Evolutionary conservation across 2,113 vertebrate genomes (phyloP).

Genomic region (Cyrtonyx montezumae): DNA sequence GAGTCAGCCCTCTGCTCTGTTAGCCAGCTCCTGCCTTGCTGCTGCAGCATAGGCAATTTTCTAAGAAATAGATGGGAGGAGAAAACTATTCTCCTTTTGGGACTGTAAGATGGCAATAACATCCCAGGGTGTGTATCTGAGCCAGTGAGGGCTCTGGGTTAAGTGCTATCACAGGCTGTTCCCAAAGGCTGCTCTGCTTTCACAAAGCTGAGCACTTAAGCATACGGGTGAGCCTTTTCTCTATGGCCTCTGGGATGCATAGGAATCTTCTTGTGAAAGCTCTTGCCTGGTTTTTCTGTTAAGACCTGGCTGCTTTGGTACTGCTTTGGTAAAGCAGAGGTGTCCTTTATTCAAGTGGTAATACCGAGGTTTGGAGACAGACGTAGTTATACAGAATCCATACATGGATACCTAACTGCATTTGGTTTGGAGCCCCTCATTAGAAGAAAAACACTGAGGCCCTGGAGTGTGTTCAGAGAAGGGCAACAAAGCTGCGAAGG

Average conservation of each 20-base stretch:
- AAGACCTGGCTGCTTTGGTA: neutral
- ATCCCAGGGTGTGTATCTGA: neutral
- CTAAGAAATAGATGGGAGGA: neutral
- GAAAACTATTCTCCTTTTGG: neutral
- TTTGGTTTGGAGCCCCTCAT: no score
- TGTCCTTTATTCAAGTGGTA: neutral
- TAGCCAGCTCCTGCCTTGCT: neutral
- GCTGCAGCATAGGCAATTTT: neutral
- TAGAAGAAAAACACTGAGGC: no score
- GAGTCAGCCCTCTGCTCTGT: neutral
- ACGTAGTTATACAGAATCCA: accelerated
- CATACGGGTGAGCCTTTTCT: neutral
- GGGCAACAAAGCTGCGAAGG: no score
- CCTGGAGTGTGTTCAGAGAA: no score
- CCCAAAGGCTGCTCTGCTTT: neutral
- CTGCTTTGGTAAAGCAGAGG: neutral
- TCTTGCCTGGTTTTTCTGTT: accelerated
- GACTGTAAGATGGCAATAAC: neutral
- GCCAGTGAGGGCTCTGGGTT: neutral
- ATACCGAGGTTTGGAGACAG: neutral
- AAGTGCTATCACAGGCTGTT: neutral
- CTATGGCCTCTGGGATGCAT: neutral
- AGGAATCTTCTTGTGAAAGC: neutral
- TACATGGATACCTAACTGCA: neutral
- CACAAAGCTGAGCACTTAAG: neutral